Evolutionary conservation across 2,888 invertebrate genomes (phyloP).

Genomic region (Chesias legatella): DNA sequence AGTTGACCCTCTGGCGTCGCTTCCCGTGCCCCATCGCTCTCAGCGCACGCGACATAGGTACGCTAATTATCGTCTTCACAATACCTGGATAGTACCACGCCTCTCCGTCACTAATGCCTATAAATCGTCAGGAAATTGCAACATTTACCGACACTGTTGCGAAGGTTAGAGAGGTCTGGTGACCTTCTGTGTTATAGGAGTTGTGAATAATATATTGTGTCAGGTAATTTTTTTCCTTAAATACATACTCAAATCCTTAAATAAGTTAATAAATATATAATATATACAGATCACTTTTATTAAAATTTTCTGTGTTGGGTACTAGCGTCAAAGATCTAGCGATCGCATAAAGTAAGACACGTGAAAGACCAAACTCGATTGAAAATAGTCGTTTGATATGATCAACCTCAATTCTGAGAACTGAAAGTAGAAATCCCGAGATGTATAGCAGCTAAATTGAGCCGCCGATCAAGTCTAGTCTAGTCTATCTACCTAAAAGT

Average conservation of each 20-base stretch:
- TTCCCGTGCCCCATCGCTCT: slow-evolving; percentile 57
- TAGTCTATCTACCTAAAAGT: no score
- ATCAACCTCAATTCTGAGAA: not conserved
- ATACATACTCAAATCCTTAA: no score
- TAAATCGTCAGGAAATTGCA: slow-evolving; percentile 27
- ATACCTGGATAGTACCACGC: slow-evolving; percentile 14
- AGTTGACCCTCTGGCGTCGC: slow-evolving; percentile 71
- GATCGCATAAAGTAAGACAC: no score
- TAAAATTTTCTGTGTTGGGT: no score
- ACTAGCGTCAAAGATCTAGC: no score
- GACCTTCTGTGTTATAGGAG: slow-evolving; percentile 27
- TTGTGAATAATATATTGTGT: slow-evolving; percentile 14
- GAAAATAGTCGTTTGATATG: no score
- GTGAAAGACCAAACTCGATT: no score
- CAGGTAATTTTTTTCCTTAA: not conserved
- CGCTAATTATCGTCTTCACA: slow-evolving; percentile 24
- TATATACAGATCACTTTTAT: no score
- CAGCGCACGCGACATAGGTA: slow-evolving; percentile 44
- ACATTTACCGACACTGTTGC: slow-evolving; percentile 23
- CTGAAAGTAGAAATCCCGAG: slow-evolving; percentile 14
- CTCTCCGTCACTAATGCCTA: slow-evolving; percentile 3
- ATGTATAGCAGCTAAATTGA: slow-evolving; percentile 7
- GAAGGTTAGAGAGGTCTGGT: slow-evolving; percentile 26
- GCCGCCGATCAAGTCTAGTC: slow-evolving; percentile 7
- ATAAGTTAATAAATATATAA: no score